phyloP scores from a whole-genome alignment of 1,140 invertebrate species.

The Schlechtendalia chinensis region DNA sequence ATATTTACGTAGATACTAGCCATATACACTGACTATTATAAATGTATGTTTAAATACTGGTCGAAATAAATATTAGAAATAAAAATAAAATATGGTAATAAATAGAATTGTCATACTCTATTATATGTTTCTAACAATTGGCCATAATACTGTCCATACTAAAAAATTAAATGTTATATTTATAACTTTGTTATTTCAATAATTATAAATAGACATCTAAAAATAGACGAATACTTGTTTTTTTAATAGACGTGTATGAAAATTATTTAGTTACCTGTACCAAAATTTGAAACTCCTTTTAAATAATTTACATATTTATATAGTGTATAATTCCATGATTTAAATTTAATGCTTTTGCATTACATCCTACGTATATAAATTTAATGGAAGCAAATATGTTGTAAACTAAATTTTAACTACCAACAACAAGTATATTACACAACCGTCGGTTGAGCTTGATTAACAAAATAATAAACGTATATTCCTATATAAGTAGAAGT shows the following conservation, averaged over 20 bases:
- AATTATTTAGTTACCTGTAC: background rate
- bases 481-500: background rate
- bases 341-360: background rate
- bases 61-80: too few relatives aligned
- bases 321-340: background rate
- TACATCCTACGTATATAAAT: too few relatives aligned
- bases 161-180: background rate
- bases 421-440: too few relatives aligned
- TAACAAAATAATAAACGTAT: background rate
- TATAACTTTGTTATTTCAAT: background rate
- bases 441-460: too few relatives aligned
- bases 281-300: background rate
- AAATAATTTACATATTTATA: background rate
- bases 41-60: too few relatives aligned
- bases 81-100: background rate
- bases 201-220: constrained; percentile 4
- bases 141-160: background rate
- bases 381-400: too few relatives aligned
- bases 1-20: too few relatives aligned
- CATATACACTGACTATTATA: too few relatives aligned
- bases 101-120: background rate
- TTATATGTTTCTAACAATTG: background rate
- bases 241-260: background rate
- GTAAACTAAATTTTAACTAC: too few relatives aligned
- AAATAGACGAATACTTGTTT: background rate